Evolutionary conservation across 2,888 invertebrate genomes (phyloP).

Genomic region (Drosophila sordidapex): DNA sequence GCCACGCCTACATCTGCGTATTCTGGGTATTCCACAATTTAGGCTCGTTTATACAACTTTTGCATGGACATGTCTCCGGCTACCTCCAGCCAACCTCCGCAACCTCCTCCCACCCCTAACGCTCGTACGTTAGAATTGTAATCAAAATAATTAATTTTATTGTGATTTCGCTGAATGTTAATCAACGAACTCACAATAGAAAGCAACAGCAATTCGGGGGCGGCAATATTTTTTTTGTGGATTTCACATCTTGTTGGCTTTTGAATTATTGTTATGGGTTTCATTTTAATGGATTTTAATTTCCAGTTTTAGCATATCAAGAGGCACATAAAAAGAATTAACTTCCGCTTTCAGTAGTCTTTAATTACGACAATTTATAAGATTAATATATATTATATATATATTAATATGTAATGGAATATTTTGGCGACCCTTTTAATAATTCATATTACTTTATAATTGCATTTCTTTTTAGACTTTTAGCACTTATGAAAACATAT

Average conservation of each 20-base stretch:
- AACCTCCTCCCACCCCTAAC: neutral
- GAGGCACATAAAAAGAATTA: constrained; percentile 8
- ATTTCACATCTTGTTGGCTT: constrained; percentile 25
- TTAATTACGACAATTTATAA: constrained; percentile 12
- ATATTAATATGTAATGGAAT: neutral
- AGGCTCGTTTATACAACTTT: constrained; percentile 32
- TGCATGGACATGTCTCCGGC: constrained; percentile 41
- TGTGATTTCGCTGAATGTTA: constrained; percentile 65
- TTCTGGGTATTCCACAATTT: constrained; percentile 20
- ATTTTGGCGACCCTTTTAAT: neutral
- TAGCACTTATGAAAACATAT: no score
- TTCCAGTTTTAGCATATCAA: constrained; percentile 43
- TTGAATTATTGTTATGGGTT: constrained; percentile 63
- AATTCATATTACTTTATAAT: neutral
- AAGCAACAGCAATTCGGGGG: constrained; percentile 6
- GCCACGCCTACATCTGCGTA: constrained; percentile 37
- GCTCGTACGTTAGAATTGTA: constrained; percentile 61
- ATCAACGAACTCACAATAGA: constrained; percentile 44
- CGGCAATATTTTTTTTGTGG: constrained; percentile 7
- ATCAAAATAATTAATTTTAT: constrained; percentile 78
- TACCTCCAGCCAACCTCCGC: constrained; percentile 5
- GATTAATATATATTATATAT: neutral
- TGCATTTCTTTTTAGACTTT: neutral
- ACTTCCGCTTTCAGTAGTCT: neutral
- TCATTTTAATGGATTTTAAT: constrained; percentile 65